Base-by-base conservation (phyloP, 2,888 invertebrate species). In the Bugulina stolonifera region DNA sequence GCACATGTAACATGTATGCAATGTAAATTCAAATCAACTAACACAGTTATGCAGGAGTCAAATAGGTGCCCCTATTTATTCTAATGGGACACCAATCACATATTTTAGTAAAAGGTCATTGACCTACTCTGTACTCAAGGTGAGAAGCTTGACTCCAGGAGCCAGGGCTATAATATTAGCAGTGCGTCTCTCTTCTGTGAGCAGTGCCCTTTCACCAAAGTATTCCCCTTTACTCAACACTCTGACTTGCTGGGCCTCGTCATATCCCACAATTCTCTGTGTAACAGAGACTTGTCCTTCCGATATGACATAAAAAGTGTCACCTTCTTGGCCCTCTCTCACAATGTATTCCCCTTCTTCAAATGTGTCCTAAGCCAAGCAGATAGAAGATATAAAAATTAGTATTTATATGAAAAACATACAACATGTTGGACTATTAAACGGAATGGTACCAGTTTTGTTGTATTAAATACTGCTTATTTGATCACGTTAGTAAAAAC, bases 291-390 rank as follows among this genome's bases (percentile, higher is more conserved):
- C 83, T 82, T 83, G 72, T 83, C 96, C 96, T 85, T 93, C 93
- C 81, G 94, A 94, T 80, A 97, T 95, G 78, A 97, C 96, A 87
- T 94, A 97, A 89, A 97, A 97, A 1, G 94, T 95, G 81, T 96
- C 95, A 77, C 96, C 97, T 73, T 93, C 88, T 18, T 93, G 94
- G 25, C 96, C 97, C 87, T 97, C 96, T 73, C 97, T 89, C 77
- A 97, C 91, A 82, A 97, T 96, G 84, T 94, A 96, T 85, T 96
- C 95, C 35, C 94, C 95, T 79, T 92, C 90, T 82, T 91, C 92
- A 86, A 94, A 96, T 82, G 91, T 91, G 0, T 93, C 93, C 89
- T 89, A 74, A 54, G 76, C n/a, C n/a, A n/a, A n/a, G n/a, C n/a
- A n/a, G n/a, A n/a, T n/a, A n/a, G n/a, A n/a, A n/a, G n/a, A n/a